Conservation (phyloP, 2,888 invertebrate species). For the Perithous albicinctus region DNA sequence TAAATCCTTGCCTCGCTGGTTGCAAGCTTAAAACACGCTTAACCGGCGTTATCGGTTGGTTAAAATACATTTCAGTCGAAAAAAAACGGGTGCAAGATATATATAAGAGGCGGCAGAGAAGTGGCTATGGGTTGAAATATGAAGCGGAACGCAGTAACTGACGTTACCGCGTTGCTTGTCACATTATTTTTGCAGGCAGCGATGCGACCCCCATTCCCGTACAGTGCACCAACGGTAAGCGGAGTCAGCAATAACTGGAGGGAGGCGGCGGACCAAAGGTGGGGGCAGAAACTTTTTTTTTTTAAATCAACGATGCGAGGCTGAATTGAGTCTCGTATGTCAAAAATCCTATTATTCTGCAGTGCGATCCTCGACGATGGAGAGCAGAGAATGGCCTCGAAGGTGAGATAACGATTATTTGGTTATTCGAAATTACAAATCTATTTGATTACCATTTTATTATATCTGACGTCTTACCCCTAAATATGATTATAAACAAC, state of each 20-base stretch:
- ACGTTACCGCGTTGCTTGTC: conserved; percentile 79
- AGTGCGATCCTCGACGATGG: conserved; percentile 8
- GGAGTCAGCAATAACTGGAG: conserved; percentile 80
- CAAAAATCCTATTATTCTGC: conserved; percentile 41
- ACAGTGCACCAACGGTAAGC: conserved; percentile 60
- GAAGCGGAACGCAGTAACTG: conserved; percentile 77
- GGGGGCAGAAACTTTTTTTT: conserved; percentile 45
- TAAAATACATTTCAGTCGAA: conserved; percentile 34
- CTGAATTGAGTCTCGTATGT: conserved; percentile 34
- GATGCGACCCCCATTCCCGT: conserved; percentile 75
- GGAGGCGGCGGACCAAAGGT: conserved; percentile 37
- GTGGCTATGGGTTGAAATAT: conserved; percentile 75
- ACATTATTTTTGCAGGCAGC: conserved; percentile 81
- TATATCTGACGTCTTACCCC: neutral
- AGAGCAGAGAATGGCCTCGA: neutral
- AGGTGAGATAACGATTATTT: neutral
- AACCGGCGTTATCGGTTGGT: conserved; percentile 38
- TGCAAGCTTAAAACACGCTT: conserved; percentile 28
- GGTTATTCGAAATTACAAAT: neutral
- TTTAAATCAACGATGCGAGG: conserved; percentile 27
- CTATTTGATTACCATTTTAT: neutral
- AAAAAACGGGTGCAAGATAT: conserved; percentile 42
- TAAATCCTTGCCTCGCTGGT: conserved; percentile 8
- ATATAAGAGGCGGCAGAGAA: conserved; percentile 58
- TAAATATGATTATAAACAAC: neutral